A percentile compares a stretch with the other conserved stretches of the same genome.
Conservation (phyloP, 2,888 invertebrate genomes). For the Maniola hyperantus region DNA sequence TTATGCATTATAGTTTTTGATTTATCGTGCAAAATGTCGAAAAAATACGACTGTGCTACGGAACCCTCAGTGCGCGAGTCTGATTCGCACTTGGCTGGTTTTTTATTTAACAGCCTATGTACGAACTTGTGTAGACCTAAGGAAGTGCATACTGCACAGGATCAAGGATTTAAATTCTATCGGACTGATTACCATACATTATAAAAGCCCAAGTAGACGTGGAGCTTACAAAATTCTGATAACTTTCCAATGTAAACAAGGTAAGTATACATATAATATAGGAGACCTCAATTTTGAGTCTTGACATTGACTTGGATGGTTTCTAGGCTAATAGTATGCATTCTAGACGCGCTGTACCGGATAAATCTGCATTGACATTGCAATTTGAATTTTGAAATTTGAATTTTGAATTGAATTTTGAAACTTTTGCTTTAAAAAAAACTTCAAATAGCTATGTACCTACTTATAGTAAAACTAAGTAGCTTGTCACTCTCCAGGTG, state of each 20-base stretch:
- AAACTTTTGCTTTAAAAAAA: too few species aligned
- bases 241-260: conserved; percentile 13
- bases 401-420: neutral
- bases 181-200: neutral
- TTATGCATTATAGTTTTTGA: too few species aligned
- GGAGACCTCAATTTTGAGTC: conserved; percentile 15
- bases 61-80: too few species aligned
- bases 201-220: neutral
- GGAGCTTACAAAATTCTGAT: neutral
- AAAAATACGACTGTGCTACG: too few species aligned
- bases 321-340: conserved; percentile 16
- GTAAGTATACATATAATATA: neutral
- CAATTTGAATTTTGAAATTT: too few species aligned
- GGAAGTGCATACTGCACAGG: neutral
- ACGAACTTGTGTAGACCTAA: neutral
- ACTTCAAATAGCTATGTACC: too few species aligned
- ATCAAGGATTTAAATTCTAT: too few species aligned
- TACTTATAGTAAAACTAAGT: too few species aligned
- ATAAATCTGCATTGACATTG: conserved; percentile 10
- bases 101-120: neutral
- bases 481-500: too few species aligned
- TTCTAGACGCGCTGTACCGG: conserved; percentile 4
- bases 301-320: conserved; percentile 15
- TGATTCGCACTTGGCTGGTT: too few species aligned
- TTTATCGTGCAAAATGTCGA: too few species aligned